Evolutionary conservation across 1,140 invertebrate genomes (phyloP).

Genomic region (Drosophila watanabei): DNA sequence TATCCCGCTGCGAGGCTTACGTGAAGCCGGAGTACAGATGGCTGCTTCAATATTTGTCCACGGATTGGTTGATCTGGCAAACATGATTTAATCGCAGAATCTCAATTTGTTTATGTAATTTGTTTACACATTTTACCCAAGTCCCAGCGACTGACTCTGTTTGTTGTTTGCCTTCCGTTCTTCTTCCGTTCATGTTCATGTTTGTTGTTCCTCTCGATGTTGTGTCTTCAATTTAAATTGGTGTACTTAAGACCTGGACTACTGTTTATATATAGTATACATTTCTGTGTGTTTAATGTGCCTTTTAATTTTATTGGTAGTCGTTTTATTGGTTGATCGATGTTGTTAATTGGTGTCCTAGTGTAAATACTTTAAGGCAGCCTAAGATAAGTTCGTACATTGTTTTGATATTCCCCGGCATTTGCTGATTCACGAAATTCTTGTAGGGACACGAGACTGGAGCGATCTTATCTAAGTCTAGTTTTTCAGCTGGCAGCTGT

Average conservation of each 20-base stretch:
- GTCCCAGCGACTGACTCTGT: constrained; percentile 40
- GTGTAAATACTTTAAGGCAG: constrained; percentile 24
- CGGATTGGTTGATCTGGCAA: constrained; percentile 25
- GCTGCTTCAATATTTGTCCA: constrained; percentile 66
- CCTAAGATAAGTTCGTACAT: constrained; percentile 22
- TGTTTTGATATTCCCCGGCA: constrained; percentile 17
- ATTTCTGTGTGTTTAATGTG: constrained; percentile 20
- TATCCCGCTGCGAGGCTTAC: constrained; percentile 36
- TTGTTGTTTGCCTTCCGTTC: constrained; percentile 48
- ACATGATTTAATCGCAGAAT: constrained; percentile 45
- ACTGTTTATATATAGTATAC: constrained; percentile 6
- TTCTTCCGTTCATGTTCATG: constrained; percentile 45
- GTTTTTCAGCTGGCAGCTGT: constrained; percentile 49
- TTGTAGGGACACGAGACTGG: constrained; percentile 43
- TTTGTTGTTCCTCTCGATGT: constrained; percentile 53
- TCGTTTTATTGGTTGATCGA: constrained; percentile 42
- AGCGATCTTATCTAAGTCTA: constrained; percentile 30
- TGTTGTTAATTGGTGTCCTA: constrained; percentile 59
- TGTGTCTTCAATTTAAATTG: constrained; percentile 71
- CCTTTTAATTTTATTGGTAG: constrained; percentile 20
- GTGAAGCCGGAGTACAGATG: constrained; percentile 21
- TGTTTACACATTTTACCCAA: constrained; percentile 57
- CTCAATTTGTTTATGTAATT: constrained; percentile 79
- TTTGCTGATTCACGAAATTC: constrained; percentile 42
- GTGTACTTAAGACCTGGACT: constrained; percentile 51